Evolutionary conservation across 2,888 invertebrate species (phyloP).

Genomic region (Nasonovia ribisnigri): DNA sequence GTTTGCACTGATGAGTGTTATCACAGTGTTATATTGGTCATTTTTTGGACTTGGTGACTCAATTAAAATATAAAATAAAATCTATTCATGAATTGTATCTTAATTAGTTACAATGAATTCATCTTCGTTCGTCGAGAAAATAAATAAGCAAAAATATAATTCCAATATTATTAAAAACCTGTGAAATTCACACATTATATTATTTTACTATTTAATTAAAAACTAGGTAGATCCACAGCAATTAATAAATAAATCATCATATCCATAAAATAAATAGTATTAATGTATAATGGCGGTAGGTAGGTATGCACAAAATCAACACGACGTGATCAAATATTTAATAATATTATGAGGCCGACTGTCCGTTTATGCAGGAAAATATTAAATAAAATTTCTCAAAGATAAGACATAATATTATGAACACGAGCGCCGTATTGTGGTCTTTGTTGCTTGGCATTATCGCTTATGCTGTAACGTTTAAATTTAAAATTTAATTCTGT

Average conservation of each 20-base stretch:
- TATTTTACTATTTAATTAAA: no score
- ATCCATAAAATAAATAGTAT: neutral
- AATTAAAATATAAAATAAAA: no score
- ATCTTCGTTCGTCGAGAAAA: no score
- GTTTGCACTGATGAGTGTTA: no score
- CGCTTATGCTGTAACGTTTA: neutral
- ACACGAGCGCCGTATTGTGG: neutral
- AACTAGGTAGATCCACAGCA: no score
- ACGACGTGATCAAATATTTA: neutral
- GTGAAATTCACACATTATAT: no score
- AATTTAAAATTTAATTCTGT: neutral
- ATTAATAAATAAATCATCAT: no score
- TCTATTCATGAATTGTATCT: no score
- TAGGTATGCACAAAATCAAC: neutral
- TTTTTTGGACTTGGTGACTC: neutral
- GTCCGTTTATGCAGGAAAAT: neutral
- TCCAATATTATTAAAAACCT: no score
- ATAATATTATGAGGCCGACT: neutral
- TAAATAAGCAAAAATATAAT: no score
- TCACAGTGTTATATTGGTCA: neutral
- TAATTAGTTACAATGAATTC: no score
- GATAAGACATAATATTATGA: neutral
- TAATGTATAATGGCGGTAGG: no score
- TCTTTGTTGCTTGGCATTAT: neutral
- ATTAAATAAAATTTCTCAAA: neutral